Conservation (phyloP, 2,888 invertebrate species). For the Dolomedes plantarius region DNA sequence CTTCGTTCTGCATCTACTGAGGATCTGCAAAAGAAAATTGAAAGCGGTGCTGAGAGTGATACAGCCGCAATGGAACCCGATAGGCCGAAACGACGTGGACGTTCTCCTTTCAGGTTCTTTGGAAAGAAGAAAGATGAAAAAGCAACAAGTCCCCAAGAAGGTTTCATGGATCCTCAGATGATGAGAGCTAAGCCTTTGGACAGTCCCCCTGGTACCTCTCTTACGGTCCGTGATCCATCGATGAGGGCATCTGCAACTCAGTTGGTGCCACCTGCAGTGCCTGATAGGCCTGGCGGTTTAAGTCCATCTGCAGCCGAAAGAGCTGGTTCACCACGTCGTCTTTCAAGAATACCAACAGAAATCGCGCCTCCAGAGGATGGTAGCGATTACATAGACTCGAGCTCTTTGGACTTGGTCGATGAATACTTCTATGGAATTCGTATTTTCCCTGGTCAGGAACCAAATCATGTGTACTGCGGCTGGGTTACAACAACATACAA, state of each 20-base stretch:
- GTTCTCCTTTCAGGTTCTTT: slow-evolving; percentile 96
- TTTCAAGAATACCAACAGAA: slow-evolving; percentile 60
- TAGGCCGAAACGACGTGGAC: slow-evolving; percentile 83
- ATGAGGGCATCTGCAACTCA: slow-evolving; percentile 74
- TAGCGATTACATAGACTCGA: slow-evolving; percentile 81
- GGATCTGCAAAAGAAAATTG: slow-evolving; percentile 70
- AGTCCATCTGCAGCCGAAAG: slow-evolving; percentile 66
- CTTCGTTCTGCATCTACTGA: slow-evolving; percentile 72
- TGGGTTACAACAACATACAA: slow-evolving; percentile 99
- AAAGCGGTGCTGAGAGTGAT: slow-evolving; percentile 50
- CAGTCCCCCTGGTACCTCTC: slow-evolving; percentile 25
- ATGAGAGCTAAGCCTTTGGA: slow-evolving; percentile 28
- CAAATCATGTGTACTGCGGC: slow-evolving; percentile 95
- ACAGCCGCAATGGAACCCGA: slow-evolving; percentile 77
- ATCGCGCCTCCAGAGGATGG: slow-evolving; percentile 63
- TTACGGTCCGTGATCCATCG: slow-evolving; percentile 56
- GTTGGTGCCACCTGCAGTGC: slow-evolving; percentile 82
- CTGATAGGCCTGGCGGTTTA: slow-evolving; percentile 80
- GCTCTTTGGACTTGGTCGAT: slow-evolving; percentile 93
- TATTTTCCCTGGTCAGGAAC: slow-evolving; percentile 96
- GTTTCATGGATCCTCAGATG: slow-evolving; percentile 19
- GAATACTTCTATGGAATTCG: slow-evolving; percentile 94
- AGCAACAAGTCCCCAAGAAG: slow-evolving; percentile 40
- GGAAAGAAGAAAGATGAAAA: slow-evolving; percentile 85
- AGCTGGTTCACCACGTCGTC: slow-evolving; percentile 62